Conservation (phyloP, 2,113 vertebrate genomes). For the Corynorhinus townsendii region DNA sequence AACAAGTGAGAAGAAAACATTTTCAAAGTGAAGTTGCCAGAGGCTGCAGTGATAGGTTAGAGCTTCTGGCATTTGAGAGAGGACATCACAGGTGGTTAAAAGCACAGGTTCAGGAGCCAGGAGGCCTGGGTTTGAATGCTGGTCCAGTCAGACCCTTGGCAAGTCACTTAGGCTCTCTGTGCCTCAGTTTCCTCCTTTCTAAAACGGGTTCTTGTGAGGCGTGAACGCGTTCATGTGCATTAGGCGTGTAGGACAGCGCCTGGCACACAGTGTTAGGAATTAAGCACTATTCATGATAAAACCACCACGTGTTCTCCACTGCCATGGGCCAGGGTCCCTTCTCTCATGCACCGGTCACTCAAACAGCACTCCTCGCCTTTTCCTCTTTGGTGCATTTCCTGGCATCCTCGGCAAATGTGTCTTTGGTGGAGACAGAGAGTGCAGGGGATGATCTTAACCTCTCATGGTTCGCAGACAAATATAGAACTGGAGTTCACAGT, state of each 20-base stretch:
- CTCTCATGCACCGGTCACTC: background rate
- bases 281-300: background rate
- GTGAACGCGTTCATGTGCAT: background rate
- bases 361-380: background rate
- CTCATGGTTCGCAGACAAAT: background rate
- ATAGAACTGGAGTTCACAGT: background rate
- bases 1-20: background rate
- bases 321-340: background rate
- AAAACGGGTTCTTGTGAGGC: background rate
- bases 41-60: background rate
- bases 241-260: background rate
- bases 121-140: background rate
- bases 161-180: background rate
- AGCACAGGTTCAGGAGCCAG: background rate
- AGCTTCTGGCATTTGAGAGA: background rate
- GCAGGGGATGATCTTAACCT: background rate
- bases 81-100: background rate
- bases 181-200: background rate
- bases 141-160: background rate
- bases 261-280: background rate
- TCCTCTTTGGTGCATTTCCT: background rate
- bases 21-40: background rate
- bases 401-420: background rate
- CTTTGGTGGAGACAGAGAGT: background rate
- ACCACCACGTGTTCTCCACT: background rate